Evolutionary conservation across 1,140 invertebrate genomes (phyloP).

Genomic region (Temnothorax longispinosus): DNA sequence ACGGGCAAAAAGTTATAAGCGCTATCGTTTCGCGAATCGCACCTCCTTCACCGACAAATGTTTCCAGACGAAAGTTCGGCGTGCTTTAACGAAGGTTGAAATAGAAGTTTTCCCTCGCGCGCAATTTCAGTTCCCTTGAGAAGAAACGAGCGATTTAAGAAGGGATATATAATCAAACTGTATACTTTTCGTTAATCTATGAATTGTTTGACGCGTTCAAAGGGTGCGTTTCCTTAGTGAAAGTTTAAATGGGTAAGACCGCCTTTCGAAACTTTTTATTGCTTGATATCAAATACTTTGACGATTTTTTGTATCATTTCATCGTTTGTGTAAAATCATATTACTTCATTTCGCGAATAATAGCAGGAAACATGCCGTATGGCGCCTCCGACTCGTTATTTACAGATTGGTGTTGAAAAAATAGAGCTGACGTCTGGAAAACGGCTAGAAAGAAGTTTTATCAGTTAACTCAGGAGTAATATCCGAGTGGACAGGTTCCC

Average conservation of each 20-base stretch:
- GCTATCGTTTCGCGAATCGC: slow-evolving; percentile 17
- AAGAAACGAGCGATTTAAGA: slow-evolving; percentile 6
- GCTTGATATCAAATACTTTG: neutral
- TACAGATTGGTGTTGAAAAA: slow-evolving; percentile 11
- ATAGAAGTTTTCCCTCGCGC: slow-evolving; percentile 28
- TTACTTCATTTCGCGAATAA: neutral
- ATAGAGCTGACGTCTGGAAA: neutral
- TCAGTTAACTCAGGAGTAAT: slow-evolving; percentile 42
- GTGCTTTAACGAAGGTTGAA: slow-evolving; percentile 42
- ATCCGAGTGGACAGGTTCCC: neutral
- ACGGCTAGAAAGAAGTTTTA: slow-evolving; percentile 29
- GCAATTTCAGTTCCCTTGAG: slow-evolving; percentile 19
- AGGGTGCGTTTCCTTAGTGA: neutral
- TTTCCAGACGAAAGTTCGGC: slow-evolving; percentile 20
- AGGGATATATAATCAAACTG: neutral
- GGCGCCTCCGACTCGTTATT: neutral
- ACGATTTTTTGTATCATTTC: neutral
- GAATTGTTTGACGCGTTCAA: slow-evolving; percentile 21
- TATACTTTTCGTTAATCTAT: slow-evolving; percentile 6
- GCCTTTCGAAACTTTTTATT: neutral
- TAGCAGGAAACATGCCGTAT: neutral
- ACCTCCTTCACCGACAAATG: slow-evolving; percentile 7
- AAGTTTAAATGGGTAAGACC: neutral
- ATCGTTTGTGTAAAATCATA: neutral
- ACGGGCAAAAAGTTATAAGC: slow-evolving; percentile 8